A percentile compares a stretch with the other conserved stretches of the same genome.
Conservation (phyloP, 2,888 invertebrate species). For the Parnassius apollo region DNA sequence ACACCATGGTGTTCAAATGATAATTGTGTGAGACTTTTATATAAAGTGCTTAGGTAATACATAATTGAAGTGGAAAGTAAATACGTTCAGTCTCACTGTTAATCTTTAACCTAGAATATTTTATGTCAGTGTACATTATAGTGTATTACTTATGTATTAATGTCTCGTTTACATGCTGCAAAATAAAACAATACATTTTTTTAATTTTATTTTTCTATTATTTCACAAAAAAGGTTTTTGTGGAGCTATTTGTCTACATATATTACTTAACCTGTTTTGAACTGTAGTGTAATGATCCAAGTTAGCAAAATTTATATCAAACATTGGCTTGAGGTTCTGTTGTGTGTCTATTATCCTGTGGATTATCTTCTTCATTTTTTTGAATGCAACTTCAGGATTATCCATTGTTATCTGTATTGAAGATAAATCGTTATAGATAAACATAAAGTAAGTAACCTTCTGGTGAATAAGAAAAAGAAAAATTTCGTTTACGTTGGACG, state of each 20-base stretch:
- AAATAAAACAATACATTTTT: constrained; percentile 62
- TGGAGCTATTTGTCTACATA: constrained; percentile 62
- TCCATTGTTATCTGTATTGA: constrained; percentile 58
- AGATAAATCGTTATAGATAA: background rate
- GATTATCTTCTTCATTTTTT: constrained; percentile 57
- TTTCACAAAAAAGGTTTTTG: constrained; percentile 49
- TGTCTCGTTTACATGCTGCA: constrained; percentile 54
- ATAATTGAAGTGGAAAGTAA: constrained; percentile 55
- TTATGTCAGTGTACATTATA: constrained; percentile 36
- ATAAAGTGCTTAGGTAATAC: constrained; percentile 42
- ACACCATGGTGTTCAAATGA: constrained; percentile 83
- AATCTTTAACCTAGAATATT: constrained; percentile 32
- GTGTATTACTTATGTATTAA: constrained; percentile 60
- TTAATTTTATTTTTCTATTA: constrained; percentile 35
- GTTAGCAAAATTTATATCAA: constrained; percentile 62
- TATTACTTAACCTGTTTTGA: constrained; percentile 45
- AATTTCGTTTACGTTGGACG: too few relatives aligned
- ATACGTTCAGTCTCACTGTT: constrained; percentile 52
- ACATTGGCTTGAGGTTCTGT: constrained; percentile 55
- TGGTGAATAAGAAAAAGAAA: too few relatives aligned
- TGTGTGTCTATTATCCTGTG: constrained; percentile 57
- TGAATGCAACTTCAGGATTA: constrained; percentile 54
- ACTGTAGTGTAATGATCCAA: constrained; percentile 47
- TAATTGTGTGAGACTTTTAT: constrained; percentile 45
- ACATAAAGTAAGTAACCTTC: too few relatives aligned